These are phyloP conservation scores for Arizona elegans DNA, from an alignment of 2,113 vertebrate genomes.

Conservation along the genomic window DNA sequence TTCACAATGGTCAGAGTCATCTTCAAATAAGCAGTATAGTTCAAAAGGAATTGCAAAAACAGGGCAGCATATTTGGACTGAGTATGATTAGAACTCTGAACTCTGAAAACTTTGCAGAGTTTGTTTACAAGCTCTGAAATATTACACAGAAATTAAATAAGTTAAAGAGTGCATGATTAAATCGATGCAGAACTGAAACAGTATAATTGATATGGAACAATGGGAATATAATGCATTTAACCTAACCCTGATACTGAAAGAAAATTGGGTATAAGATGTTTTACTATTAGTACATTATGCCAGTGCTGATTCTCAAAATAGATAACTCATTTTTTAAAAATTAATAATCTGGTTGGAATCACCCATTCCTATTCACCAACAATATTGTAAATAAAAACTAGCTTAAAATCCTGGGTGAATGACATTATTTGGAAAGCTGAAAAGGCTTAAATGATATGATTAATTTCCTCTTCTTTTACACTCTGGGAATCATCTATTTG, in stretches of 20 bases:
- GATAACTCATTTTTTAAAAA: not conserved
- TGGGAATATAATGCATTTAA: not conserved
- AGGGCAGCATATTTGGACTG: not conserved
- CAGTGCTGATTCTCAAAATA: not conserved
- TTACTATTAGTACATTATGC: not conserved
- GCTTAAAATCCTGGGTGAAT: not conserved
- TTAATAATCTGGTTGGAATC: not conserved
- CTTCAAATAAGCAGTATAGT: not conserved
- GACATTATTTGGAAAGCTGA: not conserved
- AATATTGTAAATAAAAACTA: not conserved
- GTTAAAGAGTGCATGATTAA: not conserved
- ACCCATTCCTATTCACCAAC: not conserved
- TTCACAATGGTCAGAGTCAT: not conserved
- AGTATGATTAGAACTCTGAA: not conserved
- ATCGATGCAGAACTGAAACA: not conserved
- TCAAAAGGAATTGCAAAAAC: not conserved
- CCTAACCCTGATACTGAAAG: not conserved
- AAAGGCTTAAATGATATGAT: not conserved
- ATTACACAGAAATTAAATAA: not conserved
- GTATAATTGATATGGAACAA: not conserved
- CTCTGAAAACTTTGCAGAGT: not conserved
- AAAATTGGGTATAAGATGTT: not conserved
- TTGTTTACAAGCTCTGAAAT: not conserved
- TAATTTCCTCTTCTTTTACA: not conserved
- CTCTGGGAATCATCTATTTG: not conserved